Evolutionary conservation across 2,888 invertebrate species (phyloP).

Genomic region (Troglohyphantes excavatus): DNA sequence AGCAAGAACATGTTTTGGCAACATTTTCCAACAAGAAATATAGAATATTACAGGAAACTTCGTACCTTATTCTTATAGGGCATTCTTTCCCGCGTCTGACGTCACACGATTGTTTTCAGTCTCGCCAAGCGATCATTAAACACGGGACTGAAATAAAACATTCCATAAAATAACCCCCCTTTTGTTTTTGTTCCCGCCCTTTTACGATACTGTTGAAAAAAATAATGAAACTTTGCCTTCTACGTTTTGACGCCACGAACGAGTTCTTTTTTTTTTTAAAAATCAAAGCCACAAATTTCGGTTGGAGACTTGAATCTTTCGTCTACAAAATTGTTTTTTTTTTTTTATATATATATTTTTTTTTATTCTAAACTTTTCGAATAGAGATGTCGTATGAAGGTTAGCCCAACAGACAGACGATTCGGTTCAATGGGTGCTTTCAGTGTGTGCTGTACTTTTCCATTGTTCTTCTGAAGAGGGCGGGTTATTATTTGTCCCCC

Average conservation of each 20-base stretch:
- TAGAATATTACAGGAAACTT: background rate
- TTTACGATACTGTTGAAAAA: too few species aligned
- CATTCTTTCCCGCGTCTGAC: background rate
- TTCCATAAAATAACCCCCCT: background rate
- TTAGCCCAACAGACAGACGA: background rate
- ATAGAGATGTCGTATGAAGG: conserved; percentile 1
- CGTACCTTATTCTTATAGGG: background rate
- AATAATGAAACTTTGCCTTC: too few species aligned
- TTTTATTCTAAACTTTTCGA: background rate
- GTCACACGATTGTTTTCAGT: conserved; percentile 35
- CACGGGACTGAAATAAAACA: background rate
- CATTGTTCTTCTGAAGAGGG: background rate
- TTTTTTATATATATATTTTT: background rate
- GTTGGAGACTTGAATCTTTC: background rate
- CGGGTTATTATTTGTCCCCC: background rate
- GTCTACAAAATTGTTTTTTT: background rate
- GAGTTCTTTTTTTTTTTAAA: background rate
- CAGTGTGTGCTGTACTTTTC: background rate
- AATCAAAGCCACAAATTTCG: background rate
- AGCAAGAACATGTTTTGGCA: background rate
- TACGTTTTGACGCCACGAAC: too few species aligned
- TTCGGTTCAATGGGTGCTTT: background rate
- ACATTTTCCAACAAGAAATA: background rate
- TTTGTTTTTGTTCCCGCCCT: background rate
- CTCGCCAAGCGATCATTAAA: conserved; percentile 28